phyloP scores from a whole-genome alignment of 2,113 vertebrate species.

The Pongo abelii region DNA sequence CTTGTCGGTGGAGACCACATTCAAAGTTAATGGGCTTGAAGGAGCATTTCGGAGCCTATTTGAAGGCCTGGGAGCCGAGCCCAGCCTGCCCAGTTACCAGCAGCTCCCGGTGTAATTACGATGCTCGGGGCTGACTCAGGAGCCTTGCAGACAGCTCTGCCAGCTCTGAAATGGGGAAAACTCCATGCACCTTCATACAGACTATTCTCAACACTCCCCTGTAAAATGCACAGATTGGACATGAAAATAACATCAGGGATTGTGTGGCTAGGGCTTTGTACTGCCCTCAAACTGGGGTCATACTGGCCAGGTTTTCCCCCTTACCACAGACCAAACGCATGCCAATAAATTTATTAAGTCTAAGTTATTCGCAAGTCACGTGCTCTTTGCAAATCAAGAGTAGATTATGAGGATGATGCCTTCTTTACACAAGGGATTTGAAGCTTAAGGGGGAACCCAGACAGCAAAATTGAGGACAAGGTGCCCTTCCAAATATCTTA shows the following conservation, averaged over 20 bases:
- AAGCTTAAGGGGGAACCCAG: neutral
- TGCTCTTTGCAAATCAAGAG: neutral
- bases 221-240: accelerated
- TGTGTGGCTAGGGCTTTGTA: neutral
- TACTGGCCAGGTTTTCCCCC: neutral
- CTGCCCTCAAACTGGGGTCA: neutral
- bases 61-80: neutral
- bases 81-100: accelerated
- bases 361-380: neutral
- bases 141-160: neutral
- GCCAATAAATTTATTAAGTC: neutral
- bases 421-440: neutral
- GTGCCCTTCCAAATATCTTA: accelerated
- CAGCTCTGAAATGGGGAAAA: accelerated
- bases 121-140: accelerated
- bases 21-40: conserved; percentile 64
- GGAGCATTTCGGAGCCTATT: neutral
- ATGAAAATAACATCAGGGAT: accelerated
- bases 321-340: neutral
- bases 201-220: accelerated
- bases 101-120: accelerated
- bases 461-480: neutral
- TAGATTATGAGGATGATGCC: too few species aligned
- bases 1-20: conserved; percentile 40
- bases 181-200: accelerated